phyloP scores from a whole-genome alignment of 2,113 vertebrate species.

The Osmerus eperlanus region DNA sequence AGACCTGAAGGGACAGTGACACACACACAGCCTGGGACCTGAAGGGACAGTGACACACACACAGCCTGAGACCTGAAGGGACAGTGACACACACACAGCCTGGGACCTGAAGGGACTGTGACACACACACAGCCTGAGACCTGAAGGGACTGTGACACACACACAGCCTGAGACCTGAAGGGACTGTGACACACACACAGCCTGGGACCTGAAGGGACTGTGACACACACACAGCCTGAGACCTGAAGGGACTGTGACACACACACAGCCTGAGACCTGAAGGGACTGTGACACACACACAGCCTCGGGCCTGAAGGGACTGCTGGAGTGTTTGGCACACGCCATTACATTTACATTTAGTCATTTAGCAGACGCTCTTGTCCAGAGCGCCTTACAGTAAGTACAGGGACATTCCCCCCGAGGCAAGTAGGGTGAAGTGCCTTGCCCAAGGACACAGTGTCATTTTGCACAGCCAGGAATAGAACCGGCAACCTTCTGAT shows the following conservation, averaged over 20 bases:
- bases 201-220: neutral
- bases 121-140: neutral
- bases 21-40: neutral
- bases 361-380: too few relatives aligned
- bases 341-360: neutral
- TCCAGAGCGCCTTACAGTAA: too few relatives aligned
- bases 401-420: too few relatives aligned
- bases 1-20: neutral
- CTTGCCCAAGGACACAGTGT: too few relatives aligned
- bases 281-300: neutral
- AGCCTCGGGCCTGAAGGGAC: neutral
- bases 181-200: slow-evolving; percentile 12
- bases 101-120: neutral
- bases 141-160: neutral
- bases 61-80: slow-evolving; percentile 3
- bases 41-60: slow-evolving; percentile 4
- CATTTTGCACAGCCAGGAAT: too few relatives aligned
- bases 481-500: too few relatives aligned
- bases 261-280: neutral
- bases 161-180: neutral
- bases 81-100: neutral
- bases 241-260: neutral
- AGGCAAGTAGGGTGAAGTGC: too few relatives aligned
- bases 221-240: neutral
- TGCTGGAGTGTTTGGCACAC: slow-evolving; percentile 9